phyloP scores from a whole-genome alignment of 1,140 invertebrate species.

The Drosophila quadrilineata region DNA sequence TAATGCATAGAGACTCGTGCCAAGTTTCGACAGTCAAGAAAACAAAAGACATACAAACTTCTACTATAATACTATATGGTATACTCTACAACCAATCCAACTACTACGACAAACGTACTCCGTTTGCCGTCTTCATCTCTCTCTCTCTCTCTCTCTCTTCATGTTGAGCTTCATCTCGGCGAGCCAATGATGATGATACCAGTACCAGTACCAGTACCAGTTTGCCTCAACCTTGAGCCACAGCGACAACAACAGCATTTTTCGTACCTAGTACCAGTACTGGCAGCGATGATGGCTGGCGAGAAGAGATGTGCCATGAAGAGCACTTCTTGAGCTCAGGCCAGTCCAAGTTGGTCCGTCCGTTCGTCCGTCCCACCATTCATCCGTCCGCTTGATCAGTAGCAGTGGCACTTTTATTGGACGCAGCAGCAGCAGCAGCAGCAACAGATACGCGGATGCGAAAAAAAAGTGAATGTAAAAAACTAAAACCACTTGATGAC shows the following conservation, averaged over 20 bases:
- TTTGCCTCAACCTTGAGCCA: constrained; percentile 73
- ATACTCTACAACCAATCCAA: background rate
- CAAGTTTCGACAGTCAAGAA: constrained; percentile 27
- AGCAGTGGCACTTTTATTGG: constrained; percentile 7
- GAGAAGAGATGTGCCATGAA: too few species aligned
- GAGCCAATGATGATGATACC: constrained; percentile 51
- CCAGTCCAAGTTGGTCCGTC: constrained; percentile 15
- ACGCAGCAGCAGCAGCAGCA: constrained; percentile 13
- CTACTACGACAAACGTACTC: background rate
- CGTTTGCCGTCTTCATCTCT: too few species aligned
- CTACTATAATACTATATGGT: background rate
- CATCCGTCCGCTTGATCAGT: constrained; percentile 3
- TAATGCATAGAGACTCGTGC: constrained; percentile 71
- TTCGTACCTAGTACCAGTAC: constrained; percentile 53
- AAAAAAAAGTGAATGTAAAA: constrained; percentile 76
- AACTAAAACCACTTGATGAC: constrained; percentile 63
- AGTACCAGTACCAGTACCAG: constrained; percentile 47
- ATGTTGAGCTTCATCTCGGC: too few species aligned
- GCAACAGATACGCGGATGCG: constrained; percentile 68
- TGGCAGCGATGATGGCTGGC: background rate
- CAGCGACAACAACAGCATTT: constrained; percentile 57
- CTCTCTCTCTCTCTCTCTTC: too few species aligned
- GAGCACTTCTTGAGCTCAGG: constrained; percentile 72
- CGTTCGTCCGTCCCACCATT: background rate
- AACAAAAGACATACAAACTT: background rate